Conservation (phyloP, 1,140 invertebrate species). For the Drosophila nebulosa region DNA sequence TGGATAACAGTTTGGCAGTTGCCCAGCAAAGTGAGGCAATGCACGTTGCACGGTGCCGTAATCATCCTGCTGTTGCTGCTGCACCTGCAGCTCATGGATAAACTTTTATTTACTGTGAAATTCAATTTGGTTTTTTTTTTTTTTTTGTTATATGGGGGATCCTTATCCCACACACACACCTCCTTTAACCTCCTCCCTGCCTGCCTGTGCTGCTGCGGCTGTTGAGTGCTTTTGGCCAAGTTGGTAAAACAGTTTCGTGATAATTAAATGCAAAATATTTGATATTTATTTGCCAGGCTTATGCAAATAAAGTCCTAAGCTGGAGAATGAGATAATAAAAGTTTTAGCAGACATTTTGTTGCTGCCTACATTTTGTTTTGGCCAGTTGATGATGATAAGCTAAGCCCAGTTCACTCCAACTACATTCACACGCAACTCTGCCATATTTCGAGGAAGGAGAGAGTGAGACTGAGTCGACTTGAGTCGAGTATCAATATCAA, state of each 20-base stretch:
- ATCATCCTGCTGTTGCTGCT: constrained; percentile 19
- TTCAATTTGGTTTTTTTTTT: constrained; percentile 54
- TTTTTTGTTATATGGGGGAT: too few relatives aligned
- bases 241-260: constrained; percentile 11
- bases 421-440: constrained; percentile 29
- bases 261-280: constrained; percentile 80
- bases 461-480: not conserved
- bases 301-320: constrained; percentile 70
- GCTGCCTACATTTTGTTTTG: constrained; percentile 20
- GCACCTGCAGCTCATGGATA: constrained; percentile 25
- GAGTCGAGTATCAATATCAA: constrained; percentile 68
- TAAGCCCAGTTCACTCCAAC: not conserved
- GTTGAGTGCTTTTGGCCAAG: not conserved
- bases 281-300: constrained; percentile 72
- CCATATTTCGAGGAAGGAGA: not conserved
- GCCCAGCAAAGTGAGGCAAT: constrained; percentile 30
- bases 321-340: constrained; percentile 41
- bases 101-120: constrained; percentile 68
- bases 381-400: constrained; percentile 54
- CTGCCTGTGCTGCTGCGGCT: not conserved
- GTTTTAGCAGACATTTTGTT: constrained; percentile 68
- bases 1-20: not conserved
- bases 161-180: constrained; percentile 5
- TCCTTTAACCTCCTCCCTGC: not conserved
- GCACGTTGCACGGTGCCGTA: constrained; percentile 31